A percentile compares a stretch with the other conserved stretches of the same genome.
These are phyloP conservation scores for Mola mola DNA, from an alignment of 2,113 vertebrate species.

Conservation along the genomic window DNA sequence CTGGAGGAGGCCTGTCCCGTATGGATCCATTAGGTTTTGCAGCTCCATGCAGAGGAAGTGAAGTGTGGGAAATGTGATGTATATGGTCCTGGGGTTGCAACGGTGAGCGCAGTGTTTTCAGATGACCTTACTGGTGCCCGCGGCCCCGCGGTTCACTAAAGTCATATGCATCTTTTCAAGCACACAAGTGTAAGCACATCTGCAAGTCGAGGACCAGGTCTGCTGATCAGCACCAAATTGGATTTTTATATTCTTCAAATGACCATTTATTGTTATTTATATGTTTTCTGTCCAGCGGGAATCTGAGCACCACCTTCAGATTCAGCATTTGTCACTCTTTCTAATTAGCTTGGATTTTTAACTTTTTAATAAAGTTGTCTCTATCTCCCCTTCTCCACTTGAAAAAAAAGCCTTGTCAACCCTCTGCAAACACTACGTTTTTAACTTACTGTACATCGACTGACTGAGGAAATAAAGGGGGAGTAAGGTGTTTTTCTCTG, in stretches of 20 bases:
- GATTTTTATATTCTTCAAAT: conserved; percentile 9
- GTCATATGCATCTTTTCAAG: neutral
- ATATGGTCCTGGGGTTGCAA: conserved; percentile 30
- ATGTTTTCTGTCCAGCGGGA: conserved; percentile 6
- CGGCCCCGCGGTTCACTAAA: conserved; percentile 8
- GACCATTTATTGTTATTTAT: conserved; percentile 1
- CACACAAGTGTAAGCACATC: conserved; percentile 1
- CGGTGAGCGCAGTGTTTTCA: conserved; percentile 40
- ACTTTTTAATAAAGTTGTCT: conserved; percentile 47
- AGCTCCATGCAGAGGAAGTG: conserved; percentile 59
- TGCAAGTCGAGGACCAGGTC: neutral
- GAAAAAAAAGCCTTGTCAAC: conserved; percentile 23
- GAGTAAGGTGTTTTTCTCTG: no score
- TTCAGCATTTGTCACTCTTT: conserved; percentile 34
- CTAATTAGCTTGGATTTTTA: conserved; percentile 59
- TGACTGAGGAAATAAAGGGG: no score
- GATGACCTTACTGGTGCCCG: conserved; percentile 34
- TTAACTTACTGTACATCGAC: no score
- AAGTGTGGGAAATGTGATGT: conserved; percentile 57
- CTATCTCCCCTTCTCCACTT: conserved; percentile 28
- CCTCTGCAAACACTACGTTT: no score
- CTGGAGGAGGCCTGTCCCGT: conserved; percentile 42
- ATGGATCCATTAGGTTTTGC: conserved; percentile 60
- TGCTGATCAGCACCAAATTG: conserved; percentile 5
- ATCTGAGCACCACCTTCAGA: conserved; percentile 24